Percentiles rank a stretch among this genome's conserved stretches.
These are phyloP conservation scores for Caenorhabditis sp. DNA, from an alignment of 2,888 invertebrate genomes.

Conservation along the genomic window DNA sequence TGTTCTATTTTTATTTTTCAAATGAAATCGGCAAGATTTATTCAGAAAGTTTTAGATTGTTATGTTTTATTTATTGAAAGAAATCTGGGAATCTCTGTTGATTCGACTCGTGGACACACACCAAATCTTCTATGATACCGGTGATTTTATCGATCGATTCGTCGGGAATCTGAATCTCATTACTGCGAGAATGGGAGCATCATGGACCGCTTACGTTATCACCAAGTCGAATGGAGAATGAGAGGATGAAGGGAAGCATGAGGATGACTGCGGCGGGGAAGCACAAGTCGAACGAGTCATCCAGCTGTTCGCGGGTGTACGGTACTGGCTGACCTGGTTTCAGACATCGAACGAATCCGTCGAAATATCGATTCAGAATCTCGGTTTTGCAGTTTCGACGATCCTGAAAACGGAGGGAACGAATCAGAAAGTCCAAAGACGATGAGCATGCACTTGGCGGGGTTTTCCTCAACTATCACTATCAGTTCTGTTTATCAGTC, in stretches of 20 bases:
- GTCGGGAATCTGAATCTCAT: constrained; percentile 36
- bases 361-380: constrained; percentile 33
- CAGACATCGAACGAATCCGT: constrained; percentile 13
- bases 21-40: background rate
- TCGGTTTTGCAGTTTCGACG: constrained; percentile 17
- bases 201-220: constrained; percentile 24
- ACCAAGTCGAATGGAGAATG: constrained; percentile 36
- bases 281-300: constrained; percentile 33
- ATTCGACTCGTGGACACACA: constrained; percentile 27
- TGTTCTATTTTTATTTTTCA: constrained; percentile 5
- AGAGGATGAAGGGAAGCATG: constrained; percentile 51
- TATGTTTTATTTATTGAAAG: too few relatives aligned
- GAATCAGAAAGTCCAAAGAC: background rate
- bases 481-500: too few relatives aligned
- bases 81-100: constrained; percentile 28
- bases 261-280: constrained; percentile 51
- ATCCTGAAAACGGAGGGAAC: constrained; percentile 23
- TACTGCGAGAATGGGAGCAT: too few relatives aligned
- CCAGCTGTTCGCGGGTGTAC: constrained; percentile 36
- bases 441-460: too few relatives aligned
- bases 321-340: background rate
- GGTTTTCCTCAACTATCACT: too few relatives aligned
- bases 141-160: constrained; percentile 27
- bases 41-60: too few relatives aligned
- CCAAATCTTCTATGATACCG: constrained; percentile 45